Base-by-base conservation (phyloP, 23 tunicate genomes). In the Halocynthia aurantium region DNA sequence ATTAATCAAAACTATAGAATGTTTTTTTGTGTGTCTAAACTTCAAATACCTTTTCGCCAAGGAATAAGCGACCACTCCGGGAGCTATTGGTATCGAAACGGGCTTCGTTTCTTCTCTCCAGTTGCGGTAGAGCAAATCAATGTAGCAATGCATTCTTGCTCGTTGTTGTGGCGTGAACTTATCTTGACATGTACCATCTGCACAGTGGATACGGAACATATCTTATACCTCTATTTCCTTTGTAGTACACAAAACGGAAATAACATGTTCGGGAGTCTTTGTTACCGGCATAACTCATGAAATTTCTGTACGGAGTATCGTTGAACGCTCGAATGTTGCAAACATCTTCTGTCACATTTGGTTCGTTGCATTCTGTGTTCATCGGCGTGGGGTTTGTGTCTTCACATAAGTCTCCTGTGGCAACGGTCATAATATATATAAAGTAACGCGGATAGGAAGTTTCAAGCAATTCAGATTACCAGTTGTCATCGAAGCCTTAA, bases 281-380 rank as follows among this genome's bases (percentile, higher is more conserved):
- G 31, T 15, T 65, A 77, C 81, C 81, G n/a, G 81, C 81, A 64
- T 77, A 77, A 77, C 81, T 77, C 81, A 77, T 77, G 57, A 63
- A 77, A 61, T 77, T 77, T 10, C 44, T 31, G 51, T 63, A 77
- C 15, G 81, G 81, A 0, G 81, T 77, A 58, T 51, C 65, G 8
- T 67, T 54, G 62, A 75, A 75, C 58, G 19, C 49, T 9, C 22
- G 52, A 22, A 40, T 56, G 57, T 71, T 62, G 21, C 81, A 64
- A 18, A 56, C 71, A 11, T 52, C 52, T 13, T 51, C 52, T 0
- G 53, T 11, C 17, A 50, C 66, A 20, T 57, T 53, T 8, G 81
- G 81, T 17, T 77, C 81, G 6, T 51, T 53, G 65, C 81, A 77
- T 8, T 57, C 7, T 63, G 69, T 77, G 54, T 77, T 77, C 69